Percentiles rank a stretch among this genome's conserved stretches.
These are phyloP conservation scores for Ophion costatus DNA, from an alignment of 2,888 invertebrate genomes.

Conservation along the genomic window DNA sequence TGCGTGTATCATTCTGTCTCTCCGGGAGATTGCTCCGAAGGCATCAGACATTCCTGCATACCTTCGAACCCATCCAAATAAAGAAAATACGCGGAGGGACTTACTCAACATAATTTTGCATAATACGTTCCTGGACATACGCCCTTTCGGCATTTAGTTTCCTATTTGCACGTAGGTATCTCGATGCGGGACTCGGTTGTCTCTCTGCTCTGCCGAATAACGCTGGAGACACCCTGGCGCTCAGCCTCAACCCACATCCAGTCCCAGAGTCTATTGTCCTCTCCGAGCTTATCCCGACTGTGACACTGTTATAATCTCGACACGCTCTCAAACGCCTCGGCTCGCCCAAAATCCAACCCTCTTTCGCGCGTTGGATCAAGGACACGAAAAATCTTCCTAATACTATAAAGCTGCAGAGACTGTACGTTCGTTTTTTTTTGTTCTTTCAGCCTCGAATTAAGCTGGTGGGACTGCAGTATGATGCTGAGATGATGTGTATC, in stretches of 20 bases:
- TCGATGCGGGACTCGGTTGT: constrained; percentile 6
- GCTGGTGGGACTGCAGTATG: too few species aligned
- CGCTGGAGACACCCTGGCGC: constrained; percentile 1
- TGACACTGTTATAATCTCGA: constrained; percentile 57
- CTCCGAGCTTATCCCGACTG: constrained; percentile 49
- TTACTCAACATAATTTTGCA: not conserved
- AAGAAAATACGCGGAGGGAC: not conserved
- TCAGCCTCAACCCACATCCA: constrained; percentile 32
- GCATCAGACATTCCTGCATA: constrained; percentile 2
- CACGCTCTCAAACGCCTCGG: constrained; percentile 41
- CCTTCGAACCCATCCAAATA: constrained; percentile 5
- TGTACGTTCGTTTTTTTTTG: too few species aligned
- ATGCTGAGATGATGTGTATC: too few species aligned
- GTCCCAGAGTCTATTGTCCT: constrained; percentile 54
- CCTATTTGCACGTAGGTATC: not conserved
- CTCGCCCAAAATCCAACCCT: not conserved
- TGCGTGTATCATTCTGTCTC: constrained; percentile 30
- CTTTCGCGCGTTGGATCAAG: constrained; percentile 25
- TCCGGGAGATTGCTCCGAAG: not conserved
- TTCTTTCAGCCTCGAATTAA: too few species aligned
- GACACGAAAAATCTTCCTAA: not conserved
- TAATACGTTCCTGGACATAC: not conserved
- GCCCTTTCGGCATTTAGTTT: not conserved
- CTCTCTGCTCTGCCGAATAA: constrained; percentile 10
- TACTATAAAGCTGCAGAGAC: too few species aligned